These are phyloP conservation scores for Tupaia chinensis DNA, from an alignment of 2,113 vertebrate species.

Conservation along the genomic window DNA sequence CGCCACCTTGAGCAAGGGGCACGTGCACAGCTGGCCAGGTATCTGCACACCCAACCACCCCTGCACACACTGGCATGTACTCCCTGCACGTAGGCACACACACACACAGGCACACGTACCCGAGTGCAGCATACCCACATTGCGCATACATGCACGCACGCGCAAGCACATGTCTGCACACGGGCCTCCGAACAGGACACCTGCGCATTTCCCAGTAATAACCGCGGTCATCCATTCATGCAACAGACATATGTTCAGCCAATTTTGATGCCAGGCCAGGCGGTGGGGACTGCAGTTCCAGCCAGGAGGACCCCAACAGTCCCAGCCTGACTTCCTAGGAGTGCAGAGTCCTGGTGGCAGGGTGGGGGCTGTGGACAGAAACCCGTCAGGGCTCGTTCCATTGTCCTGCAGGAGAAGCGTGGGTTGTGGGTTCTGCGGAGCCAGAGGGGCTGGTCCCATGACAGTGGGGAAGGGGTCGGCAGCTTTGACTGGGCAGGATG, in stretches of 20 bases:
- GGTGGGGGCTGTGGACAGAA: not conserved
- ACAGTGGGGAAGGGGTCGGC: not conserved
- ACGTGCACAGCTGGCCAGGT: not conserved
- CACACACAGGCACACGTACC: not conserved
- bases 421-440: not conserved
- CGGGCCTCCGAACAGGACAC: not conserved
- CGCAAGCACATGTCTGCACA: not conserved
- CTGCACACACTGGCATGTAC: accelerated
- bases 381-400: not conserved
- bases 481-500: not conserved
- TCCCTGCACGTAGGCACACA: too few relatives aligned
- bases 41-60: not conserved
- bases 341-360: not conserved
- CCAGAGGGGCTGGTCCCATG: not conserved
- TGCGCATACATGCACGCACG: not conserved
- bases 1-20: not conserved
- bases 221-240: not conserved
- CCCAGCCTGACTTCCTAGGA: not conserved
- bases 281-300: not conserved
- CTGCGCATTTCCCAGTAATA: not conserved
- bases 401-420: not conserved
- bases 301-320: not conserved
- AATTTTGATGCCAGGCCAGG: not conserved
- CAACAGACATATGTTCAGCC: not conserved
- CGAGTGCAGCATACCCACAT: not conserved